Conservation (phyloP, 1,140 invertebrate genomes). For the Olivierus martensii region DNA sequence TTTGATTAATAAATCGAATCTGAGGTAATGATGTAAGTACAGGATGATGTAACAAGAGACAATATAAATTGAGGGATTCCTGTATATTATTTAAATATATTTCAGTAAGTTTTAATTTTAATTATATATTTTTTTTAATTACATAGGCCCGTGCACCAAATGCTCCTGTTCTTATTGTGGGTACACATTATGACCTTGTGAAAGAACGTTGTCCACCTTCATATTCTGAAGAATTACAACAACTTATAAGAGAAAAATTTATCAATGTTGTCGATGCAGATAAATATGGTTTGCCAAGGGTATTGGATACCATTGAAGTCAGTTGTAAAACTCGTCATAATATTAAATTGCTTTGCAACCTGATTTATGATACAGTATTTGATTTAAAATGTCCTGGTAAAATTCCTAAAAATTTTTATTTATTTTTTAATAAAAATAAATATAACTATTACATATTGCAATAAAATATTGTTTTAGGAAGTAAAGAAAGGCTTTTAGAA, state of each 20-base stretch:
- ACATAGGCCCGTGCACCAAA: slow-evolving; percentile 77
- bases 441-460: background rate
- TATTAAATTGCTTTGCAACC: slow-evolving; percentile 75
- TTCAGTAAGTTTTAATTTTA: too few relatives aligned
- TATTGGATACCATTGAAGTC: slow-evolving; percentile 86
- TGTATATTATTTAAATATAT: too few relatives aligned
- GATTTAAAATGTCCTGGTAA: slow-evolving; percentile 66
- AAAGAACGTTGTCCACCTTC: slow-evolving; percentile 51
- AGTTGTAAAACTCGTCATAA: slow-evolving; percentile 77
- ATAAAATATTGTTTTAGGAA: slow-evolving; percentile 38
- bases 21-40: too few relatives aligned
- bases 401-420: background rate
- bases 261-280: slow-evolving; percentile 89
- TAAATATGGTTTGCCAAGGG: slow-evolving; percentile 84
- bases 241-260: slow-evolving; percentile 74
- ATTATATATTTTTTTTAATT: too few relatives aligned
- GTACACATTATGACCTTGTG: slow-evolving; percentile 85
- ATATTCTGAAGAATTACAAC: slow-evolving; percentile 70
- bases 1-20: too few relatives aligned
- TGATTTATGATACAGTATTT: slow-evolving; percentile 89
- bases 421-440: background rate
- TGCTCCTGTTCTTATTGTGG: slow-evolving; percentile 84
- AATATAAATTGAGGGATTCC: too few relatives aligned
- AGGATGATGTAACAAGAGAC: too few relatives aligned
- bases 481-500: slow-evolving; percentile 77